Evolutionary conservation across 2,113 vertebrate genomes (phyloP).

Genomic region (cattle (Bos taurus)): ARS-UCD2.0 NC_037337.1:83265001-83265500

Average conservation of each 20-base stretch:
- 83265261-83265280: neutral
- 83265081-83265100: neutral
- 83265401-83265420: neutral
- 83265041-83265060: neutral
- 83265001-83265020: constrained; percentile 95
- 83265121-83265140: neutral
- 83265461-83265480: neutral
- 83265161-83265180: fast-evolving
- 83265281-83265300: neutral
- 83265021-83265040: constrained; percentile 84
- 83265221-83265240: neutral
- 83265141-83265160: neutral
- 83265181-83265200: neutral
- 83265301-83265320: neutral
- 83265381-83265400: neutral
- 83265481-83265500: neutral
- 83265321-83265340: neutral
- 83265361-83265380: neutral
- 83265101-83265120: fast-evolving
- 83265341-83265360: neutral
- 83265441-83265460: neutral
- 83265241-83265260: neutral
- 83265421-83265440: neutral
- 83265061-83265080: neutral
- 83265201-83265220: neutral